Percentiles rank a stretch among this genome's conserved stretches.
These are phyloP conservation scores for Lepidocyrtinus sp. DNA, from an alignment of 2,888 invertebrate genomes.

Conservation along the genomic window DNA sequence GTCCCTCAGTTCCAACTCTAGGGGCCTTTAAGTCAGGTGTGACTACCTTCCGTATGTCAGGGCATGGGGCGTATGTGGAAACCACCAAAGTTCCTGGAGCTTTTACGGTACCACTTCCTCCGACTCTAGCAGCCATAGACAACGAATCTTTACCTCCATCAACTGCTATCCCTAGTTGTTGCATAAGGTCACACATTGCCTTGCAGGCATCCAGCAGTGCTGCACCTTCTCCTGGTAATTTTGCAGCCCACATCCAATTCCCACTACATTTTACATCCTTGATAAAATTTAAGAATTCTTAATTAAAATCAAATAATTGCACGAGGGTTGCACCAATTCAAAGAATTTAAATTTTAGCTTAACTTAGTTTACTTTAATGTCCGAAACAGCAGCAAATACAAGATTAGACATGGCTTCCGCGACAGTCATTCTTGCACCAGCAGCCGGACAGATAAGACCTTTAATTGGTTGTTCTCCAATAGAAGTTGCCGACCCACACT, in stretches of 20 bases:
- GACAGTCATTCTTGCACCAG: conserved; percentile 94
- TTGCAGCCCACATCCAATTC: conserved; percentile 99
- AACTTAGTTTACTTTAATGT: conserved; percentile 75
- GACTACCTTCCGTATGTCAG: conserved; percentile 85
- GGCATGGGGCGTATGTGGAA: conserved; percentile 97
- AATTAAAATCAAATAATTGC: conserved; percentile 18
- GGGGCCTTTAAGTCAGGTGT: conserved; percentile 93
- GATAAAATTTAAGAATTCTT: too few relatives aligned
- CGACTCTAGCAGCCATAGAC: conserved; percentile 96
- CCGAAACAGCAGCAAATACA: conserved; percentile 80
- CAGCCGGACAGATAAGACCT: conserved; percentile 85
- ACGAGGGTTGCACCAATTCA: too few relatives aligned
- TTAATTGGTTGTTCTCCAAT: conserved; percentile 98
- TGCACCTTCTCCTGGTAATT: conserved; percentile 93
- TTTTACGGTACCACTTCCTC: conserved; percentile 78
- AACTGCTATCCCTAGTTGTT: conserved; percentile 86
- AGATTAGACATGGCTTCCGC: conserved; percentile 95
- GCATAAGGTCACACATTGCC: conserved; percentile 91
- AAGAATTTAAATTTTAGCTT: too few relatives aligned
- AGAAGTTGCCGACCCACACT: conserved; percentile 91
- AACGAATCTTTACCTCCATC: conserved; percentile 98
- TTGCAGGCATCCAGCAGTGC: conserved; percentile 88
- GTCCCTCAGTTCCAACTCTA: conserved; percentile 76
- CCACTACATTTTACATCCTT: conserved; percentile 98
- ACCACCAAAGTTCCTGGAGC: conserved; percentile 83